These are phyloP conservation scores for Myotis brandtii DNA, from an alignment of 2,113 vertebrate species.

Conservation along the genomic window DNA sequence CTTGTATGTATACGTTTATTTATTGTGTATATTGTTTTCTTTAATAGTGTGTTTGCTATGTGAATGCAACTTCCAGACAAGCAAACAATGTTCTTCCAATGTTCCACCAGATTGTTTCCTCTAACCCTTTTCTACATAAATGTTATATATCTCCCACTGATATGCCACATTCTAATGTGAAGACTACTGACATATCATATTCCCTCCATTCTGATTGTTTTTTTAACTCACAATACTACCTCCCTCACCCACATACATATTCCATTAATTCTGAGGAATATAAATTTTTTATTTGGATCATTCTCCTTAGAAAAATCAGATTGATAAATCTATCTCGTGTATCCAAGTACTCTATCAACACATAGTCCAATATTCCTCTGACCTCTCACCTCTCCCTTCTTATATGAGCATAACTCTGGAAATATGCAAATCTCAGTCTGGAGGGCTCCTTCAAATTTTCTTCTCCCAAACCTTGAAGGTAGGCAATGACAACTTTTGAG, in stretches of 20 bases:
- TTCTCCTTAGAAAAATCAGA: neutral
- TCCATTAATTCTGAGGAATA: neutral
- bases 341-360: neutral
- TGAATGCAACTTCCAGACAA: neutral
- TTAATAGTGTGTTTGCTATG: neutral
- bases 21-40: neutral
- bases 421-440: neutral
- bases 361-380: neutral
- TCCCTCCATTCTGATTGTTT: neutral
- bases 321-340: neutral
- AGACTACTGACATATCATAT: neutral
- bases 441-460: neutral
- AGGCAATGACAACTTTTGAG: neutral
- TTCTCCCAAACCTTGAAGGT: neutral
- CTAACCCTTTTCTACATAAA: neutral
- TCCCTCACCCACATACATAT: neutral
- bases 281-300: neutral
- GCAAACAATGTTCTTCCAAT: neutral
- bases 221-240: neutral
- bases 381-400: neutral
- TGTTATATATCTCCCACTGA: neutral
- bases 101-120: neutral
- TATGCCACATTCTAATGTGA: neutral
- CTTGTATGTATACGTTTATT: neutral
- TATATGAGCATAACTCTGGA: neutral